A percentile compares a stretch with the other conserved stretches of the same genome.
Conservation (phyloP, 1,140 invertebrate species). For the Anastrepha obliqua region DNA sequence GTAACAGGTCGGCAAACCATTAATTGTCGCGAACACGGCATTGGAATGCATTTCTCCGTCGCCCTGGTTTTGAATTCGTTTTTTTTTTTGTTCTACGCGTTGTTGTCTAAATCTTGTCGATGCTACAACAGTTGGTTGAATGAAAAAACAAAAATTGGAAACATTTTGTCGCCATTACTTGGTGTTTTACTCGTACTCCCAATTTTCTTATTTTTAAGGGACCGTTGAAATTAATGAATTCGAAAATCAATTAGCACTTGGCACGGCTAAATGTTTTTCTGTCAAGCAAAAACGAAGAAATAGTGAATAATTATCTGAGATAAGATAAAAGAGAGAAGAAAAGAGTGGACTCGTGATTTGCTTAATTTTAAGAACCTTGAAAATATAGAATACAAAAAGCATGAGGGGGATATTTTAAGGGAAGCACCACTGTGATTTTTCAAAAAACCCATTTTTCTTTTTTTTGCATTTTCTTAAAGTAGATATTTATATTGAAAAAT, state of each 20-base stretch:
- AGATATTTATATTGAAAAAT: no score
- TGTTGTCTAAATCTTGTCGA: neutral
- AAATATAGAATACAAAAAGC: neutral
- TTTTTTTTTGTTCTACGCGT: neutral
- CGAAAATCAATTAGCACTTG: constrained; percentile 60
- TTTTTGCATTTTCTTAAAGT: no score
- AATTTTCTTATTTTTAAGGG: constrained; percentile 27
- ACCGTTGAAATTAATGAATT: constrained; percentile 55
- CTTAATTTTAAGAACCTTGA: neutral
- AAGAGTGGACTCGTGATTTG: neutral
- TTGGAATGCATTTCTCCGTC: constrained; percentile 55
- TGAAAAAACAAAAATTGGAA: neutral
- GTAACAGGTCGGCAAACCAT: constrained; percentile 59
- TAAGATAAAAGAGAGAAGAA: neutral
- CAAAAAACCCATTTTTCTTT: no score
- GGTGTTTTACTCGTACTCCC: neutral
- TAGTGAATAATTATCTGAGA: neutral
- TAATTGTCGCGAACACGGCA: constrained; percentile 60
- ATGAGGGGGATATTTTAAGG: no score
- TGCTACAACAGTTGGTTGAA: constrained; percentile 33
- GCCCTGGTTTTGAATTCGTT: neutral
- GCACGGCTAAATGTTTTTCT: constrained; percentile 57
- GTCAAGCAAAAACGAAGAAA: constrained; percentile 51
- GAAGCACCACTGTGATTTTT: no score
- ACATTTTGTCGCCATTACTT: constrained; percentile 18